Evolutionary conservation across 2,797 vertebrate genomes (phyloP).

Genomic region (Coilia nasus): DNA sequence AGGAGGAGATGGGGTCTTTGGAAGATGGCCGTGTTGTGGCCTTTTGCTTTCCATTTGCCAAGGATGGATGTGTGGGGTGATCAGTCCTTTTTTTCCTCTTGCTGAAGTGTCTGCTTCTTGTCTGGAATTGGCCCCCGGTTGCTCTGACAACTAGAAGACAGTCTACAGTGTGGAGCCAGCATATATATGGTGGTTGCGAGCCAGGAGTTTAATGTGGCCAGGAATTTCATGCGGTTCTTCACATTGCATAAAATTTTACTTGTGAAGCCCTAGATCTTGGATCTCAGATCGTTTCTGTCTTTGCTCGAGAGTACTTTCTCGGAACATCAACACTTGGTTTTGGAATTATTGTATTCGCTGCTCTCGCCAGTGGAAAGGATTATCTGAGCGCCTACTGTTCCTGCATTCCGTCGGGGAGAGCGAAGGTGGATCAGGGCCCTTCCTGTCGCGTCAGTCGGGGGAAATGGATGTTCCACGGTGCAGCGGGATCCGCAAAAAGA

Average conservation of each 20-base stretch:
- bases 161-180: not conserved
- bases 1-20: constrained; percentile 51
- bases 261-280: constrained; percentile 17
- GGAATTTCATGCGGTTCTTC: too few species aligned
- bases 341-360: constrained; percentile 20
- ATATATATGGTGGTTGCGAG: constrained; percentile 36
- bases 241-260: constrained; percentile 9
- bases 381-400: constrained; percentile 3
- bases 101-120: constrained; percentile 61
- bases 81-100: constrained; percentile 64
- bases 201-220: constrained; percentile 29
- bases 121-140: not conserved
- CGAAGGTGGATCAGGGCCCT: constrained; percentile 39
- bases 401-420: not conserved
- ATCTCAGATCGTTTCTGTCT: constrained; percentile 64
- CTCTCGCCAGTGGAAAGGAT: constrained; percentile 9
- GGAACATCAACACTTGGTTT: not conserved
- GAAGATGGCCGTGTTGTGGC: constrained; percentile 67
- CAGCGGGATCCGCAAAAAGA: constrained; percentile 87
- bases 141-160: not conserved
- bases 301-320: not conserved
- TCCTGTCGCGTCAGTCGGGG: constrained; percentile 58
- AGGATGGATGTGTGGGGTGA: constrained; percentile 64
- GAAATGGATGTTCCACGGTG: constrained; percentile 91
- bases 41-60: constrained; percentile 57